These are phyloP conservation scores for Thalpophila matura DNA, from an alignment of 2,888 invertebrate genomes.

Conservation along the genomic window DNA sequence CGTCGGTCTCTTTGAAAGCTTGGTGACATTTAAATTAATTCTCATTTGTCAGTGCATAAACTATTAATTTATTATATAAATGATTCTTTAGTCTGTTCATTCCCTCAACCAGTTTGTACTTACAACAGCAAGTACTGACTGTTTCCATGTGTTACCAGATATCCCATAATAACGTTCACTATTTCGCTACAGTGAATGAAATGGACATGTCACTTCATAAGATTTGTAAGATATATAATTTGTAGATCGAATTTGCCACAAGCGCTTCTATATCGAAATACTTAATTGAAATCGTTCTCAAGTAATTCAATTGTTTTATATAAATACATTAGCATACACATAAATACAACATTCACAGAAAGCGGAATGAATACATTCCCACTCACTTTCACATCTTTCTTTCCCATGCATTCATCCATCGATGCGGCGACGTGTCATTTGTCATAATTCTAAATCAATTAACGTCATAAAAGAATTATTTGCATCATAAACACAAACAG, in stretches of 20 bases:
- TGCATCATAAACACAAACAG: constrained; percentile 60
- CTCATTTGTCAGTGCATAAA: too few species aligned
- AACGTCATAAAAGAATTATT: constrained; percentile 54
- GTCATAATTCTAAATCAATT: constrained; percentile 66
- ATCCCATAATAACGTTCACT: neutral
- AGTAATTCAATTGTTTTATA: neutral
- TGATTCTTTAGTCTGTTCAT: constrained; percentile 9
- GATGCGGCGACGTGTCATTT: constrained; percentile 43
- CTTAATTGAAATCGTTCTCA: neutral
- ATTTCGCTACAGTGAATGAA: neutral
- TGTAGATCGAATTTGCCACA: neutral
- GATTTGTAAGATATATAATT: too few species aligned
- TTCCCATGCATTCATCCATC: constrained; percentile 39
- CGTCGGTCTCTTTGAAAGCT: too few species aligned
- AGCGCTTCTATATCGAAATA: neutral
- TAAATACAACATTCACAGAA: constrained; percentile 30
- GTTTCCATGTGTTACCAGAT: constrained; percentile 36
- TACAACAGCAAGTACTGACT: constrained; percentile 11
- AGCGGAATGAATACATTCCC: constrained; percentile 19
- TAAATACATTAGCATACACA: constrained; percentile 22
- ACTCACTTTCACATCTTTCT: constrained; percentile 31
- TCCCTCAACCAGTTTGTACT: constrained; percentile 27
- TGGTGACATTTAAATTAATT: too few species aligned
- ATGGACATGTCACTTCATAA: neutral
- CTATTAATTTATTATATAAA: too few species aligned